Evolutionary conservation across 2,888 invertebrate species (phyloP), one percentile per base, ranked within the genome.

Genomic region (Drosophila suboccidentalis): DNA sequence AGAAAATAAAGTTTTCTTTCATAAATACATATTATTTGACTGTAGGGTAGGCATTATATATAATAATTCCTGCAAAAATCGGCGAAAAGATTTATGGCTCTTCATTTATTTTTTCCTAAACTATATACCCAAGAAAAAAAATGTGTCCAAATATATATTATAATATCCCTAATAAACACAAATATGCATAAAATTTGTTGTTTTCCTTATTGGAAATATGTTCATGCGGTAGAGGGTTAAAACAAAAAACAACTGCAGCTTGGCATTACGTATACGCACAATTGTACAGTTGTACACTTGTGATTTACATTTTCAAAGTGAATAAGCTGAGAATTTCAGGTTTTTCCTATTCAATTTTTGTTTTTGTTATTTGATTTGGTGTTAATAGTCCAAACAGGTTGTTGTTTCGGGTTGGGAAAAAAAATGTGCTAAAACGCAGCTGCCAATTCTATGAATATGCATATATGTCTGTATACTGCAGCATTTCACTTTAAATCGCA

Each of bases 381-480:
- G 89, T 70, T 84, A 88, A 84, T 78, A 63, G 58, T 44, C 51
- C 36, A 50, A 58, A 59, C 89, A 61, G 81, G 84, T 87, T 53
- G 17, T 41, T 58, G 64, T 50, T 64, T 39, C 53, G 55, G 34
- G 43, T 22, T 39, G 46, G n/a, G 17, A n/a, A 34, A 19, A 38
- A 19, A 75, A 75, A 78, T 59, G 87, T 86, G 83, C 64, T 88
- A 88, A 78, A 66, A 47, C 39, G 64, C 57, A 59, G 61, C 62
- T 57, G 74, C 49, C 57, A 68, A 26, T 26, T 26, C 26, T 78
- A 60, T 38, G 39, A 26, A 41, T n/a, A 51, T 39, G 19, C 17
- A 43, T 59, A 74, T 46, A 38, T 49, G 34, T 32, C 53, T 43
- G 65, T 50, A 57, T 46, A 71, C 72, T 84, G 68, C 73, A 79